Percentiles rank a stretch among this genome's conserved stretches.
Conservation (phyloP, 2,113 vertebrate genomes). For the Trichomycterus rosablanca region DNA sequence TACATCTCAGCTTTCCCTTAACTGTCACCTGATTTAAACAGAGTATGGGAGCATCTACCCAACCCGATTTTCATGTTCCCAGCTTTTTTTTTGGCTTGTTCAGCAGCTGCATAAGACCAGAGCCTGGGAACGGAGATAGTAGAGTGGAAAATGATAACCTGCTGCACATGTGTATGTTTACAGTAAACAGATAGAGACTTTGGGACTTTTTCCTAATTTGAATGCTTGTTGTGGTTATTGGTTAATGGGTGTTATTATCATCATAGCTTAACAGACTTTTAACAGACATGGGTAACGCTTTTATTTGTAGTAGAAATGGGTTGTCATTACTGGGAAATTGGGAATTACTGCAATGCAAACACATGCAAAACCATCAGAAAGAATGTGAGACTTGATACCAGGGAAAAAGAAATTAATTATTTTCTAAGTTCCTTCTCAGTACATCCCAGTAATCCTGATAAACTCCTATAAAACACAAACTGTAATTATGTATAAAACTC, state of each 20-base stretch:
- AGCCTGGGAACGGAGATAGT: conserved; percentile 55
- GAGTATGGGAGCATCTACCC: conserved; percentile 46
- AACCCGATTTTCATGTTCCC: conserved; percentile 43
- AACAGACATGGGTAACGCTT: conserved; percentile 32
- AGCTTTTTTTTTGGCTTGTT: conserved; percentile 26
- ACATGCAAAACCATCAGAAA: conserved; percentile 27
- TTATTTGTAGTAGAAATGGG: conserved; percentile 38
- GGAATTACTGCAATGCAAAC: conserved; percentile 28
- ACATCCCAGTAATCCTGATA: neutral
- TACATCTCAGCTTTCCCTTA: conserved; percentile 39
- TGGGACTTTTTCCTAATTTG: conserved; percentile 16
- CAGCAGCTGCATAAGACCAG: conserved; percentile 46
- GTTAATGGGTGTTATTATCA: conserved; percentile 33
- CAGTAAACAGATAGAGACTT: conserved; percentile 33
- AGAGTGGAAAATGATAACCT: conserved; percentile 43
- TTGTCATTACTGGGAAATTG: neutral
- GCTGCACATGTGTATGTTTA: conserved; percentile 49
- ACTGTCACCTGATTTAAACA: conserved; percentile 57
- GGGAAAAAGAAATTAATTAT: neutral
- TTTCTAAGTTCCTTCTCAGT: neutral
- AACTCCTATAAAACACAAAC: neutral
- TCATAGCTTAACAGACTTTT: conserved; percentile 28
- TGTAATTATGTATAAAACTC: neutral
- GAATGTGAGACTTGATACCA: neutral
- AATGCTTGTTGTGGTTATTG: conserved; percentile 31